Base-by-base conservation (phyloP, 2,113 vertebrate genomes). In the Stigmatopora nigra region DNA sequence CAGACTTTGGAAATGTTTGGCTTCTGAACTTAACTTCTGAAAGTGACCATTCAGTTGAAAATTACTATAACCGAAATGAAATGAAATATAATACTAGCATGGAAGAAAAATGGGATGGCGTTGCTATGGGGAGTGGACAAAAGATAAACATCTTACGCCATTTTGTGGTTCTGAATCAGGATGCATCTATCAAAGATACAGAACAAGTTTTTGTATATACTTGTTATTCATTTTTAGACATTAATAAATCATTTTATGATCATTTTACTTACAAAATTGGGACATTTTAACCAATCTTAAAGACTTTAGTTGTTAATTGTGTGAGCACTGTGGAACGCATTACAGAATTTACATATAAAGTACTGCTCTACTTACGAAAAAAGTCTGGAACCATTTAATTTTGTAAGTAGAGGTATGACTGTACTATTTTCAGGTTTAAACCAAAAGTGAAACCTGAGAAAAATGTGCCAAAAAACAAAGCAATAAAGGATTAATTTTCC, bases 171-270 rank as follows among this genome's bases (percentile, higher is more conserved):
- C 92, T 47, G 84, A 79, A 72, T 89, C 87, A 9, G 90, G 88
- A 76, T 88, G 91, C 91, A 91, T 92, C 92, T 93, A 85, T 85
- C 72, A 73, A 82, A 76, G 83, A 88, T 82, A 88, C 83, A 92
- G 88, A 90, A 88, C 89, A 86, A 77, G 82, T 91, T 31, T 31
- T 31, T 31, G 25, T 31, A 31, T 31, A 31, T 31, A 31, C 25
- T 31, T 31, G 25, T 31, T 31, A 31, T 31, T 31, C 25, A 31
- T 31, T 31, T 31, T 31, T 2, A 31, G 25, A 31, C 25, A 31
- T 31, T 31, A 31, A 31, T 31, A 31, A 31, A 31, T 31, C 25
- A 31, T 31, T 31, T 1, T 31, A 31, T 31, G 25, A 31, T 31
- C 25, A 31, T 31, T 31, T 31, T 31, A 1, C 25, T 31, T 31